Conservation (phyloP, 2,113 vertebrate species). For the Delphinapterus leucas region DNA sequence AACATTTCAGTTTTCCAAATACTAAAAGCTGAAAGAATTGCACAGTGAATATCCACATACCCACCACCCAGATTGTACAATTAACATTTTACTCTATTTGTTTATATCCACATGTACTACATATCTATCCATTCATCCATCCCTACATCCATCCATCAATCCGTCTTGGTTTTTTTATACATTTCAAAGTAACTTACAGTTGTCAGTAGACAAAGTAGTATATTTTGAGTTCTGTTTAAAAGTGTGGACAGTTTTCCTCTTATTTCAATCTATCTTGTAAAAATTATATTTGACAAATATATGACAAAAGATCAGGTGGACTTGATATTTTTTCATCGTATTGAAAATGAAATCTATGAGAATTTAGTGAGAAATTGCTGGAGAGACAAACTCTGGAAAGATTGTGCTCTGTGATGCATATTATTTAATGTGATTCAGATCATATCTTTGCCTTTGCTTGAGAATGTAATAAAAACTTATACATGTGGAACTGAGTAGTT, state of each 20-base stretch:
- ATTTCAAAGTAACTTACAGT: constrained; percentile 9
- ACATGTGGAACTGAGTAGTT: not conserved
- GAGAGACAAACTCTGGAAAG: not conserved
- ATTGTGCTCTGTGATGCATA: constrained; percentile 1
- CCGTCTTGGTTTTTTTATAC: not conserved
- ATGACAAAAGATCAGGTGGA: not conserved
- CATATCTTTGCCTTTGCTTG: not conserved
- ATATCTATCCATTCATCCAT: not conserved
- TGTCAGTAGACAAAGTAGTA: not conserved
- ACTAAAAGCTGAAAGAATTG: not conserved
- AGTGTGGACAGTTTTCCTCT: not conserved
- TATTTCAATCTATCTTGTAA: constrained; percentile 24
- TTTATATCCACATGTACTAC: not conserved
- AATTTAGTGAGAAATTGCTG: constrained; percentile 41
- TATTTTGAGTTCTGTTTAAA: constrained; percentile 33
- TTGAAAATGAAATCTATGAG: constrained; percentile 43
- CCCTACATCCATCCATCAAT: not conserved
- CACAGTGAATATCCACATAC: not conserved
- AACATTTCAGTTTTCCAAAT: constrained; percentile 20
- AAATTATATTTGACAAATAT: constrained; percentile 43
- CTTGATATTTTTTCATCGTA: constrained; percentile 23
- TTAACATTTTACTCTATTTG: constrained; percentile 5
- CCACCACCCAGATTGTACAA: not conserved
- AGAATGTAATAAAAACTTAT: constrained; percentile 34
- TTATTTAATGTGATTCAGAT: constrained; percentile 18